Base-by-base conservation (phyloP, 2,113 vertebrate genomes). In the Bombycilla garrulus region DNA sequence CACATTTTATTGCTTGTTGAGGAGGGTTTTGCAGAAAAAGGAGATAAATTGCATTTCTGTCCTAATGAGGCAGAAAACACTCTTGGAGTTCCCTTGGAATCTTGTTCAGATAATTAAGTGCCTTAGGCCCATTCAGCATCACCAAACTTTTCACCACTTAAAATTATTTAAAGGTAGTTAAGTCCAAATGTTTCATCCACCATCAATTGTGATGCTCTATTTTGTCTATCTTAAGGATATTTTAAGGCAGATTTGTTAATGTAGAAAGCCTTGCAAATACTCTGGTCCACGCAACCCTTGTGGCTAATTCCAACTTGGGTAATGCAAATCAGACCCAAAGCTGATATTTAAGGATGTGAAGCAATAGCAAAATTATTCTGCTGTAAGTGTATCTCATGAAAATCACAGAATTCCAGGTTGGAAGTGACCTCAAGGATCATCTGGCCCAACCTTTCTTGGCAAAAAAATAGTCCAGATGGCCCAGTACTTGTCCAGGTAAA, bases 91-190 rank as follows among this genome's bases (percentile, higher is more conserved):
- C 77, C 67, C 35, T 71, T 48, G 36, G 56, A 91, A n/a, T 84
- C 56, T 76, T 91, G 24, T 79, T 82, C 72, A 79, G 53, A 78
- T 67, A 86, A 91, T 90, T 33, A 70, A 62, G 15, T 80, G 64
- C 80, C 54, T 51, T 66, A 92, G 64, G 40, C 36, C 66, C 78
- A 64, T 40, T 81, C 64, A 74, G 60, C n/a, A 78, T 86, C 29
- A 73, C 29, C 67, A 88, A 78, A 92, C 22, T 84, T 93, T 90
- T 83, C 44, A 92, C 33, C 13, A 67, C 13, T 81, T 88, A 66
- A 83, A 90, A 83, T 86, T 88, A 78, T 90, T 83, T 81, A 80
- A 57, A 80, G 36, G 45, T 86, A 82, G 16, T 91, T 88, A 73
- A 79, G 66, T 83, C 38, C 47, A 88, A 93, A 74, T 78, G 31